Evolutionary conservation across 2,113 vertebrate species (phyloP).

Genomic region (Cygnus buccinator): DNA sequence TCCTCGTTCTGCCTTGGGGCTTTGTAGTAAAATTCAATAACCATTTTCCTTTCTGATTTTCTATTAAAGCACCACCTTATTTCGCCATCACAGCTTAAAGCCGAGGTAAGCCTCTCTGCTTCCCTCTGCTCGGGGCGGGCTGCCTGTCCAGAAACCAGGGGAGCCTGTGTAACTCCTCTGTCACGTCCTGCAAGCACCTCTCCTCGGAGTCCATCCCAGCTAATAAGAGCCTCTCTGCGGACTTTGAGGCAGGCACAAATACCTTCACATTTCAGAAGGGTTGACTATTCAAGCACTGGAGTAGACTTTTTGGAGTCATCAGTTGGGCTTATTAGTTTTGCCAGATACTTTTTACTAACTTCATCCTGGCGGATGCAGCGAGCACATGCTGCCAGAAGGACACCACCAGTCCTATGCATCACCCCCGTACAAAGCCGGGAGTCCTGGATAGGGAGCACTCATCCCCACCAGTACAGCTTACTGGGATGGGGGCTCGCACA

Average conservation of each 20-base stretch:
- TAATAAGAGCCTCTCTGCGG: neutral
- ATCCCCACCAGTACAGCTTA: too few species aligned
- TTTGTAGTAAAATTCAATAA: slow-evolving; percentile 68
- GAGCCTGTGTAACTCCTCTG: neutral
- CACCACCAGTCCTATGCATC: fast-evolving
- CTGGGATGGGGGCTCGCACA: neutral
- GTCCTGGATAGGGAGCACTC: neutral
- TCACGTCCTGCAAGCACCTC: neutral
- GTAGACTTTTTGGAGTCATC: neutral
- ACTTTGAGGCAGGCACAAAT: neutral
- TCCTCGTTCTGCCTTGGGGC: slow-evolving; percentile 49
- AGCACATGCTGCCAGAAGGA: neutral
- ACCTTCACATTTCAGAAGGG: neutral
- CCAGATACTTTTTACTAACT: neutral
- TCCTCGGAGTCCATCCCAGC: neutral
- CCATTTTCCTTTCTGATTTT: slow-evolving; percentile 60
- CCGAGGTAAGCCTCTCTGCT: fast-evolving
- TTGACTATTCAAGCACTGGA: neutral
- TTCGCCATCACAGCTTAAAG: neutral
- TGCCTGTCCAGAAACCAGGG: neutral
- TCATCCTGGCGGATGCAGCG: neutral
- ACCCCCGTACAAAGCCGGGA: too few species aligned
- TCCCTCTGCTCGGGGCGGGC: neutral
- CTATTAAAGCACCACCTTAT: slow-evolving; percentile 28
- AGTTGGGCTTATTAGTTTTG: neutral